Conservation (phyloP, 2,888 invertebrate genomes). For the Ectropis crepuscularia region DNA sequence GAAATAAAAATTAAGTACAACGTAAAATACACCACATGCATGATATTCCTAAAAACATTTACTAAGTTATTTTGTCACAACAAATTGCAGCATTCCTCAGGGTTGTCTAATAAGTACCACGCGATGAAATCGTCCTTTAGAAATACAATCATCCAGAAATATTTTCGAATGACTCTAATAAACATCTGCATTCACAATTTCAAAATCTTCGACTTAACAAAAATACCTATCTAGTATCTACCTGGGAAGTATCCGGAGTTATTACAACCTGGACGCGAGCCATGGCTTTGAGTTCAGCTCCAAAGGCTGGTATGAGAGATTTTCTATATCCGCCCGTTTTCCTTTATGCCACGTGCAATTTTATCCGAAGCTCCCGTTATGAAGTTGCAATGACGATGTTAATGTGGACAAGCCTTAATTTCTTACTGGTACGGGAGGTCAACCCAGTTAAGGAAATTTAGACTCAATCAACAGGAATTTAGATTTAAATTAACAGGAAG, state of each 20-base stretch:
- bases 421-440: too few relatives aligned
- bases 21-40: too few relatives aligned
- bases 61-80: too few relatives aligned
- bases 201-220: conserved; percentile 34
- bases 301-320: conserved; percentile 78
- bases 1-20: too few relatives aligned
- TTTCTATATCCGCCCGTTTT: conserved; percentile 83
- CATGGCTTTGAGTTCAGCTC: conserved; percentile 72
- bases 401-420: conserved; percentile 53
- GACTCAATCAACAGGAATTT: too few relatives aligned
- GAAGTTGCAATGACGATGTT: conserved; percentile 58
- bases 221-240: conserved; percentile 39
- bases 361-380: conserved; percentile 78
- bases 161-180: not conserved
- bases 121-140: too few relatives aligned
- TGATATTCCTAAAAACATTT: too few relatives aligned
- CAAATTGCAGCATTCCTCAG: too few relatives aligned
- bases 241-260: conserved; percentile 54
- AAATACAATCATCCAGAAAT: too few relatives aligned
- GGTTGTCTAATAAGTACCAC: too few relatives aligned
- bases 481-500: too few relatives aligned
- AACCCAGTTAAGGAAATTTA: too few relatives aligned
- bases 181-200: conserved; percentile 3
- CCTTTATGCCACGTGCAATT: conserved; percentile 83
- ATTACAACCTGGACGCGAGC: conserved; percentile 67